Evolutionary conservation across 1,140 invertebrate species (phyloP).

Genomic region (Sminthurinus signatus): DNA sequence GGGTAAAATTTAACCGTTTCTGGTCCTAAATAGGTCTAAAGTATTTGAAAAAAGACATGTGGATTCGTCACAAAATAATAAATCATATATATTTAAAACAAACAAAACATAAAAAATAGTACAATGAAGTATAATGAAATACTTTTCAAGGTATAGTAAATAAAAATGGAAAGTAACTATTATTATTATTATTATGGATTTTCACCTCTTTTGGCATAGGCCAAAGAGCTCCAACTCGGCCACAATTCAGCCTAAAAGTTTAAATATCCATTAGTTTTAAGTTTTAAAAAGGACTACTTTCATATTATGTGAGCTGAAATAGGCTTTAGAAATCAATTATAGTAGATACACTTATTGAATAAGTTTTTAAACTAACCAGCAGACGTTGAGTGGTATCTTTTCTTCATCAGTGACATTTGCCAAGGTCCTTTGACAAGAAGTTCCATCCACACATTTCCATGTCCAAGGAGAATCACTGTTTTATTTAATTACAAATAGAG

Average conservation of each 20-base stretch:
- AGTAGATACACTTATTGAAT: background rate
- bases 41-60: background rate
- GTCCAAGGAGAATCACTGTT: conserved; percentile 39
- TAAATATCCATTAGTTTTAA: too few relatives aligned
- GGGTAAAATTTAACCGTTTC: conserved; percentile 31
- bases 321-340: background rate
- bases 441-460: conserved; percentile 33
- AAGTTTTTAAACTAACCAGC: conserved; percentile 22
- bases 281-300: too few relatives aligned
- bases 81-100: background rate
- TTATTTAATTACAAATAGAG: background rate
- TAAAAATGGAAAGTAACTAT: background rate
- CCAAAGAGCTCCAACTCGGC: conserved; percentile 28
- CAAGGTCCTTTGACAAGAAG: conserved; percentile 29
- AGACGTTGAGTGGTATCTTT: conserved; percentile 30
- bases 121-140: background rate
- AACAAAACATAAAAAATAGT: background rate
- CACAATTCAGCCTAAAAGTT: conserved; percentile 29
- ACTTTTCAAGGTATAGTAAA: background rate
- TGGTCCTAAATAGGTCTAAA: conserved; percentile 15
- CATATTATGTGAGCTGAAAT: too few relatives aligned
- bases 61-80: background rate
- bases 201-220: conserved; percentile 29
- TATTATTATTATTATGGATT: conserved; percentile 11
- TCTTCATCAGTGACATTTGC: conserved; percentile 20